Percentiles rank a stretch among this genome's conserved stretches.
Evolutionary conservation across 2,888 invertebrate species (phyloP).

Genomic region (Liodrosophila aerea): DNA sequence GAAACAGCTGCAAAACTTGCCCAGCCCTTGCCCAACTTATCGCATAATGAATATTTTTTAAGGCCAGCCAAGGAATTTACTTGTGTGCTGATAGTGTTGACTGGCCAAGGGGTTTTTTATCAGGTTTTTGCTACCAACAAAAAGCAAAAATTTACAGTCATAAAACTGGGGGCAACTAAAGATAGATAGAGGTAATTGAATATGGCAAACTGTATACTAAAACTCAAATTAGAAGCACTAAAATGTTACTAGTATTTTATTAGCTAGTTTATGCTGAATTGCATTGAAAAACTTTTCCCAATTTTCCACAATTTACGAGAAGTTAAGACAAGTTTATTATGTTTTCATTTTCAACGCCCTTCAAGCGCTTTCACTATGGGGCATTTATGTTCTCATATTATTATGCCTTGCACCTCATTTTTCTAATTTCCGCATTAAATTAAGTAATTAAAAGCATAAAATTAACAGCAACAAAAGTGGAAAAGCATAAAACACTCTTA

Average conservation of each 20-base stretch:
- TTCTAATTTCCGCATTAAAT: constrained; percentile 70
- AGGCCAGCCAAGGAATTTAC: constrained; percentile 25
- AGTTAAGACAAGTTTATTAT: constrained; percentile 16
- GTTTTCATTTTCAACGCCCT: constrained; percentile 28
- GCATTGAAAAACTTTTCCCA: not conserved
- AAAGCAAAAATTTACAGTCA: too few species aligned
- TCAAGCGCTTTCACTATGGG: constrained; percentile 49
- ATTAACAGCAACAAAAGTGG: constrained; percentile 25
- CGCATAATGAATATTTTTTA: constrained; percentile 47
- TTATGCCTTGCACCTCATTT: constrained; percentile 30
- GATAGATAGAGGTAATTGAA: too few species aligned
- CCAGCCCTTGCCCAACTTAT: constrained; percentile 56
- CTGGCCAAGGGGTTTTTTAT: constrained; percentile 40
- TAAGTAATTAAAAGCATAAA: constrained; percentile 61
- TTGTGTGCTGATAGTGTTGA: constrained; percentile 45
- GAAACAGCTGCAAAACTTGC: constrained; percentile 50
- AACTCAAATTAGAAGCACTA: too few species aligned
- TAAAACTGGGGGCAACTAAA: too few species aligned
- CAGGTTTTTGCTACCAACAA: constrained; percentile 39
- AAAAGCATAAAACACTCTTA: constrained; percentile 29
- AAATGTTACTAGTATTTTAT: too few species aligned
- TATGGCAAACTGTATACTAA: too few species aligned
- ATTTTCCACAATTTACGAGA: constrained; percentile 5
- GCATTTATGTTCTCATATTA: constrained; percentile 45
- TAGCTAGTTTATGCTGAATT: too few species aligned